phyloP scores from a whole-genome alignment of 1,140 invertebrate genomes.

The Brachystomella parvula region DNA sequence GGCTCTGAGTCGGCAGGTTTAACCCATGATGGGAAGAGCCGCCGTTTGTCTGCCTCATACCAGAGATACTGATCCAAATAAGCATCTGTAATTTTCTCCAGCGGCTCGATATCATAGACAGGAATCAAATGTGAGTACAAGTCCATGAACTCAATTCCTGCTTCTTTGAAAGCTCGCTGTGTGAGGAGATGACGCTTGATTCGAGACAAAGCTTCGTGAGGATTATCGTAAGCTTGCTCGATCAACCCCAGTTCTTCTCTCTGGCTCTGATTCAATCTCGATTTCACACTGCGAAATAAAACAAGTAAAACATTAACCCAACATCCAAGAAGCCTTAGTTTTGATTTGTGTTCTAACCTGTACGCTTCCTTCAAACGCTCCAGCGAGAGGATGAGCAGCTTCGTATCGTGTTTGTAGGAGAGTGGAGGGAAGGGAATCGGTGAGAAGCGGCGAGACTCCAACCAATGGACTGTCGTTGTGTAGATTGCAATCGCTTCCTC shows the following conservation, averaged over 20 bases:
- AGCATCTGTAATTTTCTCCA: conserved; percentile 99
- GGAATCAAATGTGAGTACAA: conserved; percentile 97
- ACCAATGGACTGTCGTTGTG: conserved; percentile 98
- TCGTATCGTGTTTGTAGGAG: conserved; percentile 99
- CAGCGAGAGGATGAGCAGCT: conserved; percentile 89
- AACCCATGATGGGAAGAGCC: conserved; percentile 96
- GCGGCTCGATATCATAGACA: conserved; percentile 96
- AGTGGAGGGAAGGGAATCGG: conserved; percentile 98
- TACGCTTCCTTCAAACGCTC: conserved; percentile 98
- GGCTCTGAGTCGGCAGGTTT: conserved; percentile 98
- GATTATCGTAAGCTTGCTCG: conserved; percentile 99
- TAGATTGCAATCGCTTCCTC: conserved; percentile 99
- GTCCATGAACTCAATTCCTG: conserved; percentile 99
- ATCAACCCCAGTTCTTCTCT: conserved; percentile 96
- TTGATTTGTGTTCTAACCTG: conserved; percentile 48
- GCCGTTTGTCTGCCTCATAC: conserved; percentile 98
- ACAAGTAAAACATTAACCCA: conserved; percentile 12
- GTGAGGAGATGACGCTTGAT: conserved; percentile 99
- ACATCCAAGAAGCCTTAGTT: no score
- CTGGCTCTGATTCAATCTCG: conserved; percentile 95
- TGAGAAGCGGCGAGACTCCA: conserved; percentile 94
- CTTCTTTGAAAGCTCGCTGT: conserved; percentile 96
- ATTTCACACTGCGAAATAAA: conserved; percentile 74
- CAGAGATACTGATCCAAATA: conserved; percentile 99
- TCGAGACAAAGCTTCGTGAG: conserved; percentile 95